phyloP scores from a whole-genome alignment of 1,140 invertebrate genomes.

The Stratiolaelaps scimitus region DNA sequence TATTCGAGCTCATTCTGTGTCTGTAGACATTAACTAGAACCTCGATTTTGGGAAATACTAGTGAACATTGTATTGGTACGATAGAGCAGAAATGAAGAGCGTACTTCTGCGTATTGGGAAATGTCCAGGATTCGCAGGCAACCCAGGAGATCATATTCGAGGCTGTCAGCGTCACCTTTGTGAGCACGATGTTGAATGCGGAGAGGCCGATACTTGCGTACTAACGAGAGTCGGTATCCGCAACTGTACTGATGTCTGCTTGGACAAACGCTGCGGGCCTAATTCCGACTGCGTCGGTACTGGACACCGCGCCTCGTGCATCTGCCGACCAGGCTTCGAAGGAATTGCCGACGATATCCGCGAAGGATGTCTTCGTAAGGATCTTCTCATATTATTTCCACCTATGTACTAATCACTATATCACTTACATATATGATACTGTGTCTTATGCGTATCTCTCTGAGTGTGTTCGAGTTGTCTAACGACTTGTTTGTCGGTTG shows the following conservation, averaged over 20 bases:
- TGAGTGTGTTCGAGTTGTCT: too few relatives aligned
- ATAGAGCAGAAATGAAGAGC: too few relatives aligned
- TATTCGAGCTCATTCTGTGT: neutral
- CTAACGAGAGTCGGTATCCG: conserved; percentile 36
- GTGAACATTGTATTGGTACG: too few relatives aligned
- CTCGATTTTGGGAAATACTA: too few relatives aligned
- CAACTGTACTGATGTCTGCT: conserved; percentile 34
- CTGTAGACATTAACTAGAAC: neutral
- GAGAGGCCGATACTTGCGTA: conserved; percentile 46
- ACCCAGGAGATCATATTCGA: conserved; percentile 57
- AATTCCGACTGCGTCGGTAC: conserved; percentile 25
- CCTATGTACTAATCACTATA: neutral
- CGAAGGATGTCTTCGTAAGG: conserved; percentile 37
- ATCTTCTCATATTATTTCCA: neutral
- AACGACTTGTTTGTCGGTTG: too few relatives aligned
- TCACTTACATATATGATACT: neutral
- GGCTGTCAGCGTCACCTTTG: conserved; percentile 44
- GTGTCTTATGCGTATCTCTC: too few relatives aligned
- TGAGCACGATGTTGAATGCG: conserved; percentile 55
- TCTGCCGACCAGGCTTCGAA: conserved; percentile 32
- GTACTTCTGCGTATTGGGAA: too few relatives aligned
- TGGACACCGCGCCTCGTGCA: conserved; percentile 31
- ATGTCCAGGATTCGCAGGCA: conserved; percentile 46
- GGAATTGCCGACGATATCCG: conserved; percentile 36
- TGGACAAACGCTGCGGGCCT: conserved; percentile 31